Base-by-base conservation (phyloP, 2,797 vertebrate species). In the Sebastes steindachneri region DNA sequence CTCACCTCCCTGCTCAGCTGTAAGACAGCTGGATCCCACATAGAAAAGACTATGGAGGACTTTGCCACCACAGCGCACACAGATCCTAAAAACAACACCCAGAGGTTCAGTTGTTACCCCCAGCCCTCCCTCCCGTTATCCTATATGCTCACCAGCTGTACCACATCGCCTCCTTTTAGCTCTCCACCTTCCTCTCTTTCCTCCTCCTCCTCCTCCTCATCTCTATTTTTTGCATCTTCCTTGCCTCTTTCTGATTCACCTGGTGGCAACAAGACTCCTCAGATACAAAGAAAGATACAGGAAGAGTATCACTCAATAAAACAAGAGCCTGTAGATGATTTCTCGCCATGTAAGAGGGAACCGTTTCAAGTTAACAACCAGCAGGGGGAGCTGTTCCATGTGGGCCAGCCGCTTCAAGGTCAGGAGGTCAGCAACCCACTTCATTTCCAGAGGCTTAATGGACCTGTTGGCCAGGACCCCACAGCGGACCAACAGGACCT, bases 271-370 rank as follows among this genome's bases (percentile, higher is more conserved):
- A 91, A 90, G 71, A 77, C 82, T 8, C 67, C 79, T 55, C 82
- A 92, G 10, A 88, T 93, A 15, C 96, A 94, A 31, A 93, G 88
- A 15, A 96, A 95, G 67, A 55, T 77, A 1, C 95, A 91, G 0
- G 95, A 94, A 9, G 54, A 94, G 75, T 87, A 91, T 75, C 93
- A 90, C 77, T 94, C 96, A 62, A 89, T 96, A 80, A 99, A 99
- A 87, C 96, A 97, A 93, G 97, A 99, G 83, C 97, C 97, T 1
- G 75, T 75, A n/a, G 97, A 98, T 0, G 96, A 97, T 84, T 96
- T 96, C 73, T 91, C 92, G 4, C 79, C 90, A 1, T 96, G 96
- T 75, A 84, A 95, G 62, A 90, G 91, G 82, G 96, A 95, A 88
- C 88, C 93, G 68, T 90, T 93, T 77, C 92, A 85, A 12, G 92